Evolutionary conservation across 2,113 vertebrate genomes (phyloP).

Genomic region (Anolis sagrei): DNA sequence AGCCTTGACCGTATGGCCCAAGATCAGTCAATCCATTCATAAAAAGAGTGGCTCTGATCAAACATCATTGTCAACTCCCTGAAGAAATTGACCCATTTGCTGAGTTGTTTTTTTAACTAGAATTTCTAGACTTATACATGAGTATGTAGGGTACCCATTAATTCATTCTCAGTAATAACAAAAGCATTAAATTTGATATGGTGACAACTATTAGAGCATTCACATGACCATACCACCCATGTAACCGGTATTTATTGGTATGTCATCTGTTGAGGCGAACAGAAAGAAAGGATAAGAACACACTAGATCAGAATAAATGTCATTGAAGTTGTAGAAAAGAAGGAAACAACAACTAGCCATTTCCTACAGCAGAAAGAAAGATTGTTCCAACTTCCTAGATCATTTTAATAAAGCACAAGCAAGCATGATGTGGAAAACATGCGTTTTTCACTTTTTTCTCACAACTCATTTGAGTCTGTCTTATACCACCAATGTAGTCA

Average conservation of each 20-base stretch:
- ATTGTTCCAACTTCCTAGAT: neutral
- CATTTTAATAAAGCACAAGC: neutral
- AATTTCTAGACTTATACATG: no score
- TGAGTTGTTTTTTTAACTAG: no score
- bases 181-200: neutral
- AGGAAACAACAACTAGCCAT: neutral
- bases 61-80: neutral
- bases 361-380: neutral
- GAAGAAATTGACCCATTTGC: no score
- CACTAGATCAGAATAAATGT: neutral
- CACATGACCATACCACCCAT: neutral
- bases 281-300: neutral
- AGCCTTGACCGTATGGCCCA: neutral
- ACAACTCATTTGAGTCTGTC: neutral
- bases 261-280: neutral
- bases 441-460: neutral
- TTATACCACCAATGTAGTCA: neutral
- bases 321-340: neutral
- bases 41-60: neutral
- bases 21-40: neutral
- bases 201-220: neutral
- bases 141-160: neutral
- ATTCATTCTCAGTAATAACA: neutral
- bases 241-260: neutral
- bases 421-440: neutral